Evolutionary conservation across 2,113 vertebrate genomes (phyloP), one percentile per base, ranked within the genome.

Genomic region (Clarias gariepinus): DNA sequence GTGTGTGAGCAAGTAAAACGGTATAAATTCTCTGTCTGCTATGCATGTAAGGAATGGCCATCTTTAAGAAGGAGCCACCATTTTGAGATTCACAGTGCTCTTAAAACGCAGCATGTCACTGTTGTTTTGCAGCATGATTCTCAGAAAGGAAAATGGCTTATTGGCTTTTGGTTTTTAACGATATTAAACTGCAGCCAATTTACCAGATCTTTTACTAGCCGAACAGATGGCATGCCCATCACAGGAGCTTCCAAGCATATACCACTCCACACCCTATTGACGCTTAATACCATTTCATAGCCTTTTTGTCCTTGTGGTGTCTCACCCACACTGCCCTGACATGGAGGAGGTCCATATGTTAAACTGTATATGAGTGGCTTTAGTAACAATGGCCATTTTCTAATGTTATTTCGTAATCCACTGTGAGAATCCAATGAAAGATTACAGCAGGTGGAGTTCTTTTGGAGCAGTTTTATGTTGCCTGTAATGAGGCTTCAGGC

Each of bases 221-320:
- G 28, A 89, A 90, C 90, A 90, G 90, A 90, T 90, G 84, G 86
- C 52, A 41, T 69, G 41, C 60, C 85, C 79, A 63, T 88, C 78
- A 79, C 82, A 53, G 28, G 77, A 82, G 83, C 82, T 66, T 76
- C 81, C 81, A 78, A 53, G 85, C 84, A 86, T 86, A 66, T 86
- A 83, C 82, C 80, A 84, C 76, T 82, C 69, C n/a, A 76, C 58
- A 87, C 61, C 58, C 81, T 28, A 36, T 33, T 77, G 58, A 81
- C 25, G 82, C 82, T 81, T 86, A 76, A 88, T 85, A 69, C 58
- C 23, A 23, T 86, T 78, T 90, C 61, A 69, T 88, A 81, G 60
- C 76, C 52, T 84, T 58, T 73, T 87, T 87, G 85, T 78, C 81
- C 64, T 88, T 86, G 66, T 73, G 55, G 12, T 69, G n/a, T 78